Base-by-base conservation (phyloP, 2,888 invertebrate species). In the Myopa tessellatipennis region DNA sequence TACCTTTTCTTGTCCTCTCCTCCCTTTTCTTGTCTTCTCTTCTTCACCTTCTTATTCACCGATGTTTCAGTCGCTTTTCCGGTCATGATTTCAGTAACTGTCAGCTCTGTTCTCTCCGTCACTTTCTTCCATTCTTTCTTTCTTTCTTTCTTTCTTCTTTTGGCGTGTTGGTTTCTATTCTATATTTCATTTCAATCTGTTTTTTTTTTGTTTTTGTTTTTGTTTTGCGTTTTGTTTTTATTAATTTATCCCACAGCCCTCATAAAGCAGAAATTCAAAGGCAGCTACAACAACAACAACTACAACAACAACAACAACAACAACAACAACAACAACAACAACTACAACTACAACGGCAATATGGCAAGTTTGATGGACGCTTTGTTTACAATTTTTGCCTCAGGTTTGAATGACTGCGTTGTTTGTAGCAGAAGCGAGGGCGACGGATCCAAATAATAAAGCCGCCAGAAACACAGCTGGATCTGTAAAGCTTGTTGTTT, bases 321-420 rank as follows among this genome's bases (percentile, higher is more conserved):
- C 50, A 65, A n/a, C 26, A 52, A 50, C 50, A 67, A 55, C 52
- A 74, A 16, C 69, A 50, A 50, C 50, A 69, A 69, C 69, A 69
- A 69, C 50, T 16, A 26, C 6, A 7, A 14, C 10, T 3, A 12
- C n/a, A 70, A 52, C 18, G 16, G 50, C 52, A 70, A 16, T 7
- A 52, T 14, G 7, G 36, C 38, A 65, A 69, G 60, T 68, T 69
- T 75, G 75, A 75, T 58, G 75, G 45, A 75, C 60, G 60, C 68
- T 58, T 75, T 75, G 75, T 75, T 75, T 75, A 75, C 75, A 75
- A 65, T 58, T 71, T 60, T 71, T 36, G 73, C 74, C 63, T 74
- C n/a, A 12, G 63, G 65, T n/a, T n/a, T 16, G 63, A 65, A 36
- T 72, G 40, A 58, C 61, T 40, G 4, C 26, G 73, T 61, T 61